Evolutionary conservation across 1,140 invertebrate species (phyloP).

Genomic region (Sesamia nonagrioides): DNA sequence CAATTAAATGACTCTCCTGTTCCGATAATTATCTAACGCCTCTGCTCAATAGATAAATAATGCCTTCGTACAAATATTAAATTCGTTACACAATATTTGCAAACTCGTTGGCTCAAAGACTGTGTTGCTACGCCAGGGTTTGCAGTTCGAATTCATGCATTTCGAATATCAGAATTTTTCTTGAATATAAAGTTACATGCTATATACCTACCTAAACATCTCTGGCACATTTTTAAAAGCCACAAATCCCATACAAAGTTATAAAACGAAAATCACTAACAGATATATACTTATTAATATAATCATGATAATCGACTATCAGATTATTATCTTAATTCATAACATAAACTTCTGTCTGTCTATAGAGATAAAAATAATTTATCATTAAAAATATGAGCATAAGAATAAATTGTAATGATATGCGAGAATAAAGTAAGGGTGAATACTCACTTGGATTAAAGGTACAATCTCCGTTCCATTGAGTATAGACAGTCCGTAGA

Average conservation of each 20-base stretch:
- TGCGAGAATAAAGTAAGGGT: slow-evolving; percentile 26
- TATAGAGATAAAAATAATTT: slow-evolving; percentile 11
- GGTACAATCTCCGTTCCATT: slow-evolving; percentile 65
- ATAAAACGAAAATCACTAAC: not conserved
- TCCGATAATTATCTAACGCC: slow-evolving; percentile 46
- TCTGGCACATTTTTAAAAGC: no score
- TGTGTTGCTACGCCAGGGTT: slow-evolving; percentile 5
- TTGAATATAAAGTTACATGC: not conserved
- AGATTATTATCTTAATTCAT: not conserved
- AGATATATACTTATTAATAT: not conserved
- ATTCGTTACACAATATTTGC: slow-evolving; percentile 45
- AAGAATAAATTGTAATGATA: not conserved
- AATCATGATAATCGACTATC: not conserved
- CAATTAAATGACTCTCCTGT: slow-evolving; percentile 46
- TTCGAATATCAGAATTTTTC: not conserved
- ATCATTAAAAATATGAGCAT: slow-evolving; percentile 9
- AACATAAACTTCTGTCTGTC: not conserved
- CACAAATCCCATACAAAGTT: not conserved
- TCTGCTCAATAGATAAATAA: slow-evolving; percentile 41
- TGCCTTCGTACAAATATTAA: slow-evolving; percentile 43
- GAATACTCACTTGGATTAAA: slow-evolving; percentile 75
- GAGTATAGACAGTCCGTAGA: slow-evolving; percentile 64
- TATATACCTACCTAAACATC: no score
- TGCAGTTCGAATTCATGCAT: not conserved
- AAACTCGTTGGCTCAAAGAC: slow-evolving; percentile 15